Conservation (phyloP, 1,140 invertebrate species). For the Chelonus insularis region DNA sequence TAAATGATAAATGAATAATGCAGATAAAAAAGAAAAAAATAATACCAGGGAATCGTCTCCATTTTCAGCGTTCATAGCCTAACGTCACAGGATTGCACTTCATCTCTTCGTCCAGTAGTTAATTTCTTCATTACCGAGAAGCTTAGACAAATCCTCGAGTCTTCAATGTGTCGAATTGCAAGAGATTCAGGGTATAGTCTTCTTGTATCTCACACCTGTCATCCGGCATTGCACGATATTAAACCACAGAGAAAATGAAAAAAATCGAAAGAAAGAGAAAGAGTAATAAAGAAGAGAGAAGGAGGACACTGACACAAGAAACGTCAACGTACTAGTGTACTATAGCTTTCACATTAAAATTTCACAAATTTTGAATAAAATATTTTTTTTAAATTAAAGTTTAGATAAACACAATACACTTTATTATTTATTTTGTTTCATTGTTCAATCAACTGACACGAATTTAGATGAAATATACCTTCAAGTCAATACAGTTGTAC, state of each 20-base stretch:
- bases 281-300: conserved; percentile 22
- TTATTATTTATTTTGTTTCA: too few species aligned
- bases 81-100: conserved; percentile 36
- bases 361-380: not conserved
- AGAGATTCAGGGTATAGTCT: not conserved
- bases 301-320: conserved; percentile 48
- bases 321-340: conserved; percentile 44
- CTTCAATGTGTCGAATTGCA: not conserved
- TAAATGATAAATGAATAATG: conserved; percentile 14
- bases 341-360: not conserved
- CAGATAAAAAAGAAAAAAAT: conserved; percentile 36
- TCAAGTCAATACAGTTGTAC: too few species aligned
- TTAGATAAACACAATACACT: too few species aligned
- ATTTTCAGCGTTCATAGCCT: conserved; percentile 61
- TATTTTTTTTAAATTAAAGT: too few species aligned
- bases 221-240: conserved; percentile 37
- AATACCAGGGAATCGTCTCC: conserved; percentile 61
- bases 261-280: conserved; percentile 1
- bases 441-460: too few species aligned
- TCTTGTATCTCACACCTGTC: conserved; percentile 35
- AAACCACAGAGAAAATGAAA: not conserved
- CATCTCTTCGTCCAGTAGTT: conserved; percentile 28
- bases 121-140: conserved; percentile 31
- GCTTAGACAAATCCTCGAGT: conserved; percentile 15
- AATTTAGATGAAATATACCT: too few species aligned